Conservation (phyloP, 1,140 invertebrate genomes). For the Drosophila lowei region DNA sequence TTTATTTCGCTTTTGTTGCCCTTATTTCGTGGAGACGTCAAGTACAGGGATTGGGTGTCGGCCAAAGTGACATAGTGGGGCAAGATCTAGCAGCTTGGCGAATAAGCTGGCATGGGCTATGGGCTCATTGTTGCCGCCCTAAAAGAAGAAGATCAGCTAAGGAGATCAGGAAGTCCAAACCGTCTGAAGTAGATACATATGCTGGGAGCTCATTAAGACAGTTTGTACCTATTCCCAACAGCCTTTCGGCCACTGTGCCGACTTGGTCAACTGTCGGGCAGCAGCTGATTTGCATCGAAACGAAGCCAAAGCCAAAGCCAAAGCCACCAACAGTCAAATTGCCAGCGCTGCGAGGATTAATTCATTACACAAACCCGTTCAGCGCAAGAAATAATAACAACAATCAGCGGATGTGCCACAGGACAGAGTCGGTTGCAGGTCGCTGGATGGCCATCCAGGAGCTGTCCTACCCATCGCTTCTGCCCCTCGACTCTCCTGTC, state of each 20-base stretch:
- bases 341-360: conserved; percentile 80
- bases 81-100: background rate
- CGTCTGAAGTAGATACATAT: too few relatives aligned
- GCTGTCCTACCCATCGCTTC: conserved; percentile 26
- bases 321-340: conserved; percentile 81
- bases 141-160: too few relatives aligned
- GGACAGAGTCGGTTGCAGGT: conserved; percentile 15
- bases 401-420: conserved; percentile 58
- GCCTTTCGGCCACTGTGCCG: conserved; percentile 19
- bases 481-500: background rate
- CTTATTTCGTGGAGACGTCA: conserved; percentile 60
- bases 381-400: conserved; percentile 80
- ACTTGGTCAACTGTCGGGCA: conserved; percentile 36
- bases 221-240: too few relatives aligned
- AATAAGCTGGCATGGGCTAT: too few relatives aligned
- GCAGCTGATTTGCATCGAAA: conserved; percentile 79
- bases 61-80: conserved; percentile 10
- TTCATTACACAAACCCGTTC: conserved; percentile 82
- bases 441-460: conserved; percentile 1
- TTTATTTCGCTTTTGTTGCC: conserved; percentile 41
- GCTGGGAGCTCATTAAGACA: conserved; percentile 29
- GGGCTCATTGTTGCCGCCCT: too few relatives aligned
- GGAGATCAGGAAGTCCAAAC: too few relatives aligned
- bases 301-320: conserved; percentile 40
- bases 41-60: conserved; percentile 47